These are phyloP conservation scores for Catamblyrhynchus diadema DNA, from an alignment of 2,797 vertebrate species.

Conservation along the genomic window DNA sequence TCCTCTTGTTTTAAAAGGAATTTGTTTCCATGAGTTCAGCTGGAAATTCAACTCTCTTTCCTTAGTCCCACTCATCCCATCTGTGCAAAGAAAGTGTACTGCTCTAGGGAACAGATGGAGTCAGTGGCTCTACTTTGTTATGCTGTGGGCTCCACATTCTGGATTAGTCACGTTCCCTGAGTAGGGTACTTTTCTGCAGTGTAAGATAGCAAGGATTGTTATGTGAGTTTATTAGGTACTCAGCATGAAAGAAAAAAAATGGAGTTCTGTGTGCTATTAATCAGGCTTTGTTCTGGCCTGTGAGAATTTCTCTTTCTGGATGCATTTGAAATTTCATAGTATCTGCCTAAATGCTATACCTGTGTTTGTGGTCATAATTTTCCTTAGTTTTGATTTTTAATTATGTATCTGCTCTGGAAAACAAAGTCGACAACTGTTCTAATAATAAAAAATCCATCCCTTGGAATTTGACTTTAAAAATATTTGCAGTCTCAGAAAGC, in stretches of 20 bases:
- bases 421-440: neutral
- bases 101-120: constrained; percentile 26
- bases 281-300: neutral
- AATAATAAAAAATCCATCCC: neutral
- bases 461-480: neutral
- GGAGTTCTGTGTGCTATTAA: neutral
- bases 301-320: neutral
- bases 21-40: neutral
- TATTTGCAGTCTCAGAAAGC: constrained; percentile 25
- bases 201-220: neutral
- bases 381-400: neutral
- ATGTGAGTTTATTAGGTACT: neutral
- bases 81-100: neutral
- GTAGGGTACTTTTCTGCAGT: neutral
- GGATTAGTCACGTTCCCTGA: neutral
- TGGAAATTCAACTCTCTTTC: neutral
- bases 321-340: neutral
- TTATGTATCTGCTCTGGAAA: neutral
- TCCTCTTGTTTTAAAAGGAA: neutral
- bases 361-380: neutral
- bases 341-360: neutral
- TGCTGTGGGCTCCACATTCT: neutral
- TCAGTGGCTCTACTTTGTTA: neutral
- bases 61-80: constrained; percentile 19
- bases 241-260: neutral